Percentiles rank a stretch among this genome's conserved stretches.
These are phyloP conservation scores for Vipera latastei DNA, from an alignment of 2,797 vertebrate species.

Conservation along the genomic window DNA sequence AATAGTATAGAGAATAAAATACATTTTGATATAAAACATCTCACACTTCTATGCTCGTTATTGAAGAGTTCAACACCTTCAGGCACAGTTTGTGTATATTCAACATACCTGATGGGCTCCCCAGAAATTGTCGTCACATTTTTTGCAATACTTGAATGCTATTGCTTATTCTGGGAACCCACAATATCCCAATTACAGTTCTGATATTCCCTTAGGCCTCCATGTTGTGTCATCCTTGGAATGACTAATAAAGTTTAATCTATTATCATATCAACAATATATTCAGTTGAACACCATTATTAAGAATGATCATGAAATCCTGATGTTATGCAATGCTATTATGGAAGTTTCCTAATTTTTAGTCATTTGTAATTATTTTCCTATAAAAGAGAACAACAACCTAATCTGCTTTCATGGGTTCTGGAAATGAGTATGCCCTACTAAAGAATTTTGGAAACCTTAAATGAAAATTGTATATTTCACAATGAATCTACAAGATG, in stretches of 20 bases:
- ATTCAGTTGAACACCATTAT: background rate
- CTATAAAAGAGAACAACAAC: background rate
- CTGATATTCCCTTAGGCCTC: background rate
- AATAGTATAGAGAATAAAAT: background rate
- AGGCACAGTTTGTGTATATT: background rate
- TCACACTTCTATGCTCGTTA: background rate
- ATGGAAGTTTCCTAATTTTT: background rate
- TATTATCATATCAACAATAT: background rate
- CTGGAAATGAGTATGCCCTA: background rate
- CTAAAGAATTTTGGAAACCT: background rate
- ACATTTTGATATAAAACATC: background rate
- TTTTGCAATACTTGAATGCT: background rate
- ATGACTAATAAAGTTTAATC: conserved; percentile 14
- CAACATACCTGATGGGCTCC: background rate
- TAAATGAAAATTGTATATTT: background rate
- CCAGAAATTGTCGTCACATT: background rate
- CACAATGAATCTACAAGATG: background rate
- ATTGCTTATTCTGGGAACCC: background rate
- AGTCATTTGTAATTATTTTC: background rate
- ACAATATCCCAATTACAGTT: conserved; percentile 7
- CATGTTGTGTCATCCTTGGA: background rate
- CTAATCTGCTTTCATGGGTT: background rate
- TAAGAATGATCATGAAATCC: background rate
- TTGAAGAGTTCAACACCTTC: background rate
- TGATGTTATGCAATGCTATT: conserved; percentile 2